A percentile compares a stretch with the other conserved stretches of the same genome.
phyloP scores from a whole-genome alignment of 37 sponge, comb jelly and placozoan genomes.

The Chondrosia reniformis region DNA sequence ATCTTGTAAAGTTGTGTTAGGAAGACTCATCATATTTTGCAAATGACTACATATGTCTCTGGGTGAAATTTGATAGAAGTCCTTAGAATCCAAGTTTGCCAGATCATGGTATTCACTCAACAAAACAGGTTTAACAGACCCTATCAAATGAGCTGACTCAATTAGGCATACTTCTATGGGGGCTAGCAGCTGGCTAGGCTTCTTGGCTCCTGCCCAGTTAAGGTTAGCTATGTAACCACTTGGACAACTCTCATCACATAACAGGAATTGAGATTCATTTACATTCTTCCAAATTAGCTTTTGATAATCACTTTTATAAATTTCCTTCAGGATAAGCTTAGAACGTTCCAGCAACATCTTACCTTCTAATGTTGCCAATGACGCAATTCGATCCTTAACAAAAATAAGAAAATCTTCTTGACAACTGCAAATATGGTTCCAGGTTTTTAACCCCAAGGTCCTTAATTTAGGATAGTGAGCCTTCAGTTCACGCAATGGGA shows the following conservation, averaged over 20 bases:
- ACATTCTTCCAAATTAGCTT: background rate
- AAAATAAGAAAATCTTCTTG: background rate
- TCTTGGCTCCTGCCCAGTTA: background rate
- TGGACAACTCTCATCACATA: conserved; percentile 2
- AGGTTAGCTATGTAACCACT: background rate
- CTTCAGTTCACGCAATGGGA: conserved; percentile 16
- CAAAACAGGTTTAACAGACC: too few species aligned
- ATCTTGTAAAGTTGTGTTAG: background rate
- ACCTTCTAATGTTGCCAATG: background rate
- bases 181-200: too few species aligned
- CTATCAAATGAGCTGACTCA: too few species aligned
- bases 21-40: background rate
- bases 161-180: too few species aligned
- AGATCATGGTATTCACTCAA: too few species aligned
- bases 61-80: too few species aligned
- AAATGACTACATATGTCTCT: too few species aligned
- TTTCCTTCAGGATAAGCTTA: background rate
- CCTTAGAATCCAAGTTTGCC: too few species aligned
- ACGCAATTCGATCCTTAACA: background rate
- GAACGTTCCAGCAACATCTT: background rate
- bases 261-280: conserved; percentile 19
- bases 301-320: background rate
- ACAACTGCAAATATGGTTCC: conserved; percentile 8
- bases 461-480: background rate
- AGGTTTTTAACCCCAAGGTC: conserved; percentile 34